phyloP scores from a whole-genome alignment of 2,113 vertebrate species.

The Phalacrocorax aristotelis region DNA sequence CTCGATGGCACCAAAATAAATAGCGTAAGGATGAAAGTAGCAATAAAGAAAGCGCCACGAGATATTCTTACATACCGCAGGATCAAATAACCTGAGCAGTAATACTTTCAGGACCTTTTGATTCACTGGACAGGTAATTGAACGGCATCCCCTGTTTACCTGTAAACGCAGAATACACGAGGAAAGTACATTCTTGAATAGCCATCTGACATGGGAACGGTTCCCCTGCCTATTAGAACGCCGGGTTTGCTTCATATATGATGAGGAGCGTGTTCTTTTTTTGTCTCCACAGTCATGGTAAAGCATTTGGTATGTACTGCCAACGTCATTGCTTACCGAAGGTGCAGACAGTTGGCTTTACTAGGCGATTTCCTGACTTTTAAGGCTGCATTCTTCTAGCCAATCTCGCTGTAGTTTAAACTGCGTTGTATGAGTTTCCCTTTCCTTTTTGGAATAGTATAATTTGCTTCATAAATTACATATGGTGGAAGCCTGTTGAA shows the following conservation, averaged over 20 bases:
- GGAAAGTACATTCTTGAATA: not conserved
- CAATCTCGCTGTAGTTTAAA: constrained; percentile 68
- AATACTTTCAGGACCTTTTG: constrained; percentile 41
- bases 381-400: constrained; percentile 68
- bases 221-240: not conserved
- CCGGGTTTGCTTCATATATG: not conserved
- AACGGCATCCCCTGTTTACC: constrained; percentile 13
- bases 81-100: not conserved
- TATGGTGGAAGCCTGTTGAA: constrained; percentile 76
- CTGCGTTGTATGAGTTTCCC: constrained; percentile 68
- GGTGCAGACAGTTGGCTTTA: constrained; percentile 66
- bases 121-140: constrained; percentile 24
- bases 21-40: not conserved
- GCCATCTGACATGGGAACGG: not conserved
- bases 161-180: not conserved
- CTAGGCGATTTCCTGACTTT: constrained; percentile 73
- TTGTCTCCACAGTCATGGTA: constrained; percentile 2
- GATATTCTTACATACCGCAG: not conserved
- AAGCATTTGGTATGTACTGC: constrained; percentile 50
- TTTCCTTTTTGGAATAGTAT: constrained; percentile 72
- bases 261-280: constrained; percentile 25
- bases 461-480: constrained; percentile 81
- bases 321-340: constrained; percentile 48
- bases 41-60: not conserved
- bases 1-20: not conserved